A percentile compares a stretch with the other conserved stretches of the same genome.
Conservation (phyloP, 1,140 invertebrate genomes). For the Cardiocondyla obscurior region DNA sequence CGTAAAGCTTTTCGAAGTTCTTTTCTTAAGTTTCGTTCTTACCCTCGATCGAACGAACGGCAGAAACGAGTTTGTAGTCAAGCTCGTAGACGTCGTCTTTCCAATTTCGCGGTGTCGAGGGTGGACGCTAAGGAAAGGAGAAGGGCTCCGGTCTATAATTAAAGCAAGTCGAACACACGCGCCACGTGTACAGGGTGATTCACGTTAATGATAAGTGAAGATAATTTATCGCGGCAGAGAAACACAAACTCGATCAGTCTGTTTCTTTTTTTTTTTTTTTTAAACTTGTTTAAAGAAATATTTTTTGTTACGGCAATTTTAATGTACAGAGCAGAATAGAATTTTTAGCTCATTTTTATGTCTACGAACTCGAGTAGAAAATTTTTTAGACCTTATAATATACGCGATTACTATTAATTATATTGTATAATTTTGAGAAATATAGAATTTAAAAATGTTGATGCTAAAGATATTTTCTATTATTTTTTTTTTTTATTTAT, state of each 20-base stretch:
- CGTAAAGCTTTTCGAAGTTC: constrained; percentile 7
- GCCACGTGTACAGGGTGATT: constrained; percentile 5
- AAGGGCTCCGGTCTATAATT: constrained; percentile 75
- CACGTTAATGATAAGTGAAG: constrained; percentile 21
- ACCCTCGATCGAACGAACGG: constrained; percentile 18
- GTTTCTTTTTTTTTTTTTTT: background rate
- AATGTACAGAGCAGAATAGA: background rate
- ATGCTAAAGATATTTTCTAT: background rate
- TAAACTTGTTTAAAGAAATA: background rate
- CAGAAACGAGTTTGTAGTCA: constrained; percentile 44
- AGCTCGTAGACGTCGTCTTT: constrained; percentile 60
- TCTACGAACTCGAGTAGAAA: background rate
- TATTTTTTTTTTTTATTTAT: background rate
- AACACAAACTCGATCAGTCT: background rate
- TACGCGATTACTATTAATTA: background rate
- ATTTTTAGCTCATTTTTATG: background rate
- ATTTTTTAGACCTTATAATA: background rate
- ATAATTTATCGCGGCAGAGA: background rate
- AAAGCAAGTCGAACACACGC: constrained; percentile 62
- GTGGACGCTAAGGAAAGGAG: constrained; percentile 65
- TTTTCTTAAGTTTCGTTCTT: constrained; percentile 6
- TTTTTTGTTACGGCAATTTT: background rate
- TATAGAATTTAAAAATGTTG: background rate
- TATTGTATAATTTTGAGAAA: background rate
- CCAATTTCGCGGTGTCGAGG: constrained; percentile 71